Base-by-base conservation (phyloP, 2,797 vertebrate genomes). In the Sebastes oblongus region DNA sequence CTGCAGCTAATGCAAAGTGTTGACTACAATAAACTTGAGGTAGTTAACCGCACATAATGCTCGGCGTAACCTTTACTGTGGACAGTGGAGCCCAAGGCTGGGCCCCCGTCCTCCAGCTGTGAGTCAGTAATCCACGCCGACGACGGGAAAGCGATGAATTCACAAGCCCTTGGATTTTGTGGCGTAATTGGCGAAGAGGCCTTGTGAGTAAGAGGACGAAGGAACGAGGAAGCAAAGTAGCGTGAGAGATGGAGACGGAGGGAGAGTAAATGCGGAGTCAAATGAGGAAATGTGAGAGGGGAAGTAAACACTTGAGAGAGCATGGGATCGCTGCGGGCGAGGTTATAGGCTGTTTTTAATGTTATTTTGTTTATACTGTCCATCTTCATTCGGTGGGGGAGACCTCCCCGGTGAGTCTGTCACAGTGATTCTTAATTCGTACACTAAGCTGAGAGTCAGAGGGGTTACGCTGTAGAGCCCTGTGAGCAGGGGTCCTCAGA, bases 281-380 rank as follows among this genome's bases (percentile, higher is more conserved):
- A 88, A 84, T 61, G 66, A 84, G 77, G 74, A 80, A 77, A 87
- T 71, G 79, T 58, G 54, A 77, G 68, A 75, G 65, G 66, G 54
- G 62, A 56, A 66, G 77, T 60, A 80, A 89, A 91, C 82, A 84
- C 79, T 82, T 52, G 75, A 83, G 73, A 81, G 70, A 84, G 75
- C 82, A 79, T 56, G 75, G 67, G 54, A 77, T 66, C 0, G 88
- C 92, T 72, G 6, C 11, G 13, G 88, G 92, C 32, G 13, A 87
- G 82, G 77, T 72, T 89, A 36, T 27, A 39, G 89, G 90, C 79
- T 86, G 79, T 74, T 89, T 91, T 88, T 80, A 81, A 80, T 87
- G 79, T 74, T 87, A 39, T 81, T 86, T 77, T 87, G 76, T 90
- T 91, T 82, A 68, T 68, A 55, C 71, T 88, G 91, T 79, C 83